These are phyloP conservation scores for Desmophyllum pertusum DNA, from an alignment of 92 coral and sea anemone genomes.

Conservation along the genomic window DNA sequence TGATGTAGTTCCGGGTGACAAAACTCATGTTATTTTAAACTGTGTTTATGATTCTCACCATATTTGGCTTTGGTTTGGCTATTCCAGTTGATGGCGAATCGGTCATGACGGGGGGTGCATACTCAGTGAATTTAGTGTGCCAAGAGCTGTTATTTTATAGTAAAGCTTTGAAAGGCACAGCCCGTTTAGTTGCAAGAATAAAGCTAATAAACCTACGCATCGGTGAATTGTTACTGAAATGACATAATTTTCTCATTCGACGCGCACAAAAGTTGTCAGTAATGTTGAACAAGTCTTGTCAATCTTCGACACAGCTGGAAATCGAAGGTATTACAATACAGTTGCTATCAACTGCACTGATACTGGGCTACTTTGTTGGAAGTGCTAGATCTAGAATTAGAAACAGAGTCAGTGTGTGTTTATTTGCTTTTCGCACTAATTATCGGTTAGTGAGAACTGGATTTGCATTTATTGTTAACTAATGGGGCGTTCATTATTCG, in stretches of 20 bases:
- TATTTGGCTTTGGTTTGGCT: no score
- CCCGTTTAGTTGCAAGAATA: background rate
- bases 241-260: background rate
- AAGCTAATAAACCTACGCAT: background rate
- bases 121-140: background rate
- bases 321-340: background rate
- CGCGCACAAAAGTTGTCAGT: background rate
- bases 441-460: background rate
- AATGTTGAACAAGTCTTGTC: background rate
- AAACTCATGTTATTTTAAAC: no score
- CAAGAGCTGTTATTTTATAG: background rate
- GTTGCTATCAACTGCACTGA: background rate
- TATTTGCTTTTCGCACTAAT: background rate
- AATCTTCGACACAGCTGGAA: background rate
- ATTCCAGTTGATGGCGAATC: no score
- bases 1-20: no score
- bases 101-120: background rate
- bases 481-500: background rate
- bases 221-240: background rate
- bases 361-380: background rate
- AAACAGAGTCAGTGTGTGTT: background rate
- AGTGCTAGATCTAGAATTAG: no score
- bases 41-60: no score
- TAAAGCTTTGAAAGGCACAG: background rate
- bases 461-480: constrained; percentile 1